Base-by-base conservation (phyloP, 2,113 vertebrate species). In the Chloebia gouldiae region DNA sequence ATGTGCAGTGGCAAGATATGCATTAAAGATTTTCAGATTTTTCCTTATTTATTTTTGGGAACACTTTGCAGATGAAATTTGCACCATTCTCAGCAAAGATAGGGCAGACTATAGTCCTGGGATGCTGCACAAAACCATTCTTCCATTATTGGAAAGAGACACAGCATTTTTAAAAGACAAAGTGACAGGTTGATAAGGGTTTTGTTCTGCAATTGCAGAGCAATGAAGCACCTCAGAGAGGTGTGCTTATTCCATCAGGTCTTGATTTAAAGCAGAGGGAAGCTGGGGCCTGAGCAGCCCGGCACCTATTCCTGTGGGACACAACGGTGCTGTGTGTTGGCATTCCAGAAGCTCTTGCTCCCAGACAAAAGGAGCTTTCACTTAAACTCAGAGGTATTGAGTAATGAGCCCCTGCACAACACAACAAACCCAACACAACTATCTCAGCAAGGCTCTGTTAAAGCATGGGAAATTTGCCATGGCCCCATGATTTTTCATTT, bases 331-430 rank as follows among this genome's bases (percentile, higher is more conserved):
- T 0, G 0, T 44, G 66, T 45, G 57, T 12, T 45, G 88, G 66
- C 71, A 93, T 86, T 93, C 50, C 94, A 82, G 71, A 79, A 82
- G 71, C 85, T 85, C 82, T 63, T 70, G 45, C 23, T 81, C 47
- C 79, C 4, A 7, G 18, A 90, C 88, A 94, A 95, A 96, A 93
- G 82, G 37, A 94, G 79, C 92, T 95, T 93, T 90, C 73, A 83
- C 81, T 86, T 79, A 37, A 90, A 66, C 37, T 14, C 54, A 39
- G 82, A 80, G 59, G 86, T 82, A 88, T 83, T 77, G 85, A 79
- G 75, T 50, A 93, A 94, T 3, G 1, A 95, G 51, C 44, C 63
- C 53, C 50, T 0, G 2, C 42, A 45, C 59, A 80, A 64, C 68
- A 54, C 45, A 57, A 70, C 81, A 86, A 88, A 92, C 71, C 2